Base-by-base conservation (phyloP, 2,888 invertebrate species). In the Mystacides longicornis region DNA sequence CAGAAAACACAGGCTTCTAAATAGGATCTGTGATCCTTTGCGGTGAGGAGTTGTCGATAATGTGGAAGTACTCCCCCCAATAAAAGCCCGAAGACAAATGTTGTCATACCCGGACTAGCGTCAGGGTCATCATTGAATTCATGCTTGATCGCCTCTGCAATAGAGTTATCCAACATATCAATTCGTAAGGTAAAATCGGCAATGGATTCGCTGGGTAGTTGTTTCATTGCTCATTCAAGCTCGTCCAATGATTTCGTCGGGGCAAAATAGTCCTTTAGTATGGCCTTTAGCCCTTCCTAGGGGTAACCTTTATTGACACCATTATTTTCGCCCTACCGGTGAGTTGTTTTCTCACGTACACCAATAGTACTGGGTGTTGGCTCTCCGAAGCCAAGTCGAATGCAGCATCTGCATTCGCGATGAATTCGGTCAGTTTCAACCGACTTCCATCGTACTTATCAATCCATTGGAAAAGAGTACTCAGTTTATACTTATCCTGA, bases 391-490 rank as follows among this genome's bases (percentile, higher is more conserved):
- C 51, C 2, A 51, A 19, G 2, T 51, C n/a, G 22, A 51, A 51
- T 20, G 51, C 51, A 2, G 42, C n/a, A 21, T 51, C 51, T 5
- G 42, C 33, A 21, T 51, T 51, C 5, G 22, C 19, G 20, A 51
- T 51, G 16, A 51, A 51, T 16, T 51, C 51, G 21, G 27, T 42
- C 7, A 51, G 20, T 37, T 51, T 51, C 18, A 19, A 2, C 3
- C 33, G 16, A 18, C n/a, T 16, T 11, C 51, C 51, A 21, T 51
- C 51, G 16, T 51, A 51, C 9, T 37, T 51, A 42, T 51, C 51
- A 21, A 51, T 37, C 37, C 37, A 51, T 4, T 19, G 51, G 16
- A 51, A 51, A 4, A 51, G 18, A 3, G 51, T 51, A 5, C 18
- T 2, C 9, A 51, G 7, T 20, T 51, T 20, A 19, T 51, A 37